Evolutionary conservation across 2,113 vertebrate species (phyloP).

Genomic region (Chaetodon auriga): DNA sequence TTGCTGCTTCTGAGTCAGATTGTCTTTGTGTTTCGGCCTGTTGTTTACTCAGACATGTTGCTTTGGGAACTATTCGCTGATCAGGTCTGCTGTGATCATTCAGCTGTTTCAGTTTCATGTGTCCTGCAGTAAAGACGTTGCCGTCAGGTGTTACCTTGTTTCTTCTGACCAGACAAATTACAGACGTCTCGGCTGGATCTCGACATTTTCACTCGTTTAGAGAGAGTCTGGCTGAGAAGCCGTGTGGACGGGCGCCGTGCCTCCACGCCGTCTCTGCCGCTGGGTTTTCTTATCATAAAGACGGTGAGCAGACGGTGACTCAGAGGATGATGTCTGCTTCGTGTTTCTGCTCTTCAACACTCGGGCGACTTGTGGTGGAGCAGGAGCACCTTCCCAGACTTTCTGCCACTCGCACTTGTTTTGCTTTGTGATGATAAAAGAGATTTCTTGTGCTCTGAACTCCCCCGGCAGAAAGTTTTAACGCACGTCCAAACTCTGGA

Average conservation of each 20-base stretch:
- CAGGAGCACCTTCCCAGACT: neutral
- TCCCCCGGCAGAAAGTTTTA: neutral
- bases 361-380: neutral
- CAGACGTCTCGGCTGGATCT: neutral
- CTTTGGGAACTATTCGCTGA: no score
- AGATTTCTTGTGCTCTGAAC: neutral
- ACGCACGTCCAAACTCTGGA: neutral
- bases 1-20: no score
- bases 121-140: neutral
- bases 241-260: neutral
- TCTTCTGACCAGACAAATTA: neutral
- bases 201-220: neutral
- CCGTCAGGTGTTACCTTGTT: neutral
- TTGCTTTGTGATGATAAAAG: neutral
- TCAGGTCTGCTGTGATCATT: neutral
- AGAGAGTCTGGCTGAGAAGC: neutral
- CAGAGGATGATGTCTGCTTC: slow-evolving; percentile 8
- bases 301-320: slow-evolving; percentile 19
- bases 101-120: neutral
- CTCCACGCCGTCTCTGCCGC: neutral
- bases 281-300: neutral
- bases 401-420: no score
- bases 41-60: no score
- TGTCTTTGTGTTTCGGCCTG: no score
- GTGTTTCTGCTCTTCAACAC: neutral